Evolutionary conservation across 2,888 invertebrate species (phyloP).

Genomic region (Sinohyriopsis cumingii): DNA sequence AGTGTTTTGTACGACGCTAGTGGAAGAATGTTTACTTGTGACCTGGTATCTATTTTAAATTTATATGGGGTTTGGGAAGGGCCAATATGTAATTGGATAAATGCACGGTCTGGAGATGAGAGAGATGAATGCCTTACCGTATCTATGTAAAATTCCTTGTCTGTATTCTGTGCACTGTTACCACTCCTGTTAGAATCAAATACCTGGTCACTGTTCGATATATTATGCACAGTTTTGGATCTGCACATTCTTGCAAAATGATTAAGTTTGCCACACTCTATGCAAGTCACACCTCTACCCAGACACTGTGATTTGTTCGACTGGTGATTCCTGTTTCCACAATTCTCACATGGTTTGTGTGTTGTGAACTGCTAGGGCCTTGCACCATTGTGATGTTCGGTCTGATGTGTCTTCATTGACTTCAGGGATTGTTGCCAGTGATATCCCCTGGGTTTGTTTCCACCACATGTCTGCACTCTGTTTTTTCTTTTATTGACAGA

Average conservation of each 20-base stretch:
- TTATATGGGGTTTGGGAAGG: too few relatives aligned
- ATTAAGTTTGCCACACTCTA: constrained; percentile 6
- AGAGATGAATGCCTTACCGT: too few relatives aligned
- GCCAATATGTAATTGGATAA: too few relatives aligned
- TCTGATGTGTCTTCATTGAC: not conserved
- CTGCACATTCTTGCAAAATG: constrained; percentile 10
- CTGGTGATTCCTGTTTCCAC: constrained; percentile 2
- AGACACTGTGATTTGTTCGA: not conserved
- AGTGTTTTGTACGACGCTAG: not conserved
- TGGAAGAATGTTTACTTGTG: constrained; percentile 4
- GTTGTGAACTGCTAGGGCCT: not conserved
- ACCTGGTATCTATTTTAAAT: constrained; percentile 10
- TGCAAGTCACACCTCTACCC: constrained; percentile 3
- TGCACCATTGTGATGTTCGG: not conserved
- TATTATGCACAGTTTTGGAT: not conserved
- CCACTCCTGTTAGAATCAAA: too few relatives aligned
- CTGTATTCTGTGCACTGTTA: too few relatives aligned
- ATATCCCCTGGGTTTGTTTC: too few relatives aligned
- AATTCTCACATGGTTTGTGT: constrained; percentile 3
- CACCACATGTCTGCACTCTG: too few relatives aligned
- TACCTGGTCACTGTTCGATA: too few relatives aligned
- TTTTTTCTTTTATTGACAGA: too few relatives aligned
- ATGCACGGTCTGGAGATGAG: too few relatives aligned
- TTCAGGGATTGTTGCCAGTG: not conserved
- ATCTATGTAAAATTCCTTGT: too few relatives aligned